A percentile compares a stretch with the other conserved stretches of the same genome.
phyloP scores from a whole-genome alignment of 1,140 invertebrate species.

The Brachionus plicatilis region DNA sequence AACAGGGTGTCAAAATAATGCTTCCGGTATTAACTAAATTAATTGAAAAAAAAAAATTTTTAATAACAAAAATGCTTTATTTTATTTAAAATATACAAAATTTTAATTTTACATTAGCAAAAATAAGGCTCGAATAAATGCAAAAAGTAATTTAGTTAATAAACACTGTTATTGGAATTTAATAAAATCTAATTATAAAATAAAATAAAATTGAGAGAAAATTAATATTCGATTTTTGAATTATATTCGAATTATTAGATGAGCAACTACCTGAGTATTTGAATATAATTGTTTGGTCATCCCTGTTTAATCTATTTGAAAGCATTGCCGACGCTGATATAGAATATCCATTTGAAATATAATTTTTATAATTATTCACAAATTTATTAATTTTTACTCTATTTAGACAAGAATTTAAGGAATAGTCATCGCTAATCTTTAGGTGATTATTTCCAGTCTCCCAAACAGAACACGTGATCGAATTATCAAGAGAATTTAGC shows the following conservation, averaged over 20 bases:
- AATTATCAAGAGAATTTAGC: background rate
- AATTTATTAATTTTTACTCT: too few relatives aligned
- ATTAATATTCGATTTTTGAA: background rate
- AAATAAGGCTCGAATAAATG: background rate
- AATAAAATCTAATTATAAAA: background rate
- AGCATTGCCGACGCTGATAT: conserved; percentile 12
- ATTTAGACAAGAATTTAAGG: background rate
- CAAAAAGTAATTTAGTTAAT: background rate
- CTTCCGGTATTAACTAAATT: too few relatives aligned
- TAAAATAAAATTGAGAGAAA: background rate
- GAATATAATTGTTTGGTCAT: background rate
- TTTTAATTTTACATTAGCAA: background rate
- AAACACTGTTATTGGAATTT: background rate
- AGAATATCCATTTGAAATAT: background rate
- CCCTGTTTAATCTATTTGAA: background rate
- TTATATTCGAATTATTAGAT: background rate
- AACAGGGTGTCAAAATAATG: too few relatives aligned
- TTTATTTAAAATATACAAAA: background rate
- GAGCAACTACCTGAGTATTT: background rate
- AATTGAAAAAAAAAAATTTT: too few relatives aligned
- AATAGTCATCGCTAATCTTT: background rate
- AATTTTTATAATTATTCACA: background rate
- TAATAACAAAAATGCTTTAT: background rate
- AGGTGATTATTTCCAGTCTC: background rate
- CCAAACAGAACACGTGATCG: conserved; percentile 8